A percentile compares a stretch with the other conserved stretches of the same genome.
Evolutionary conservation across 2,888 invertebrate species (phyloP).

Genomic region (Nowickia ferox): DNA sequence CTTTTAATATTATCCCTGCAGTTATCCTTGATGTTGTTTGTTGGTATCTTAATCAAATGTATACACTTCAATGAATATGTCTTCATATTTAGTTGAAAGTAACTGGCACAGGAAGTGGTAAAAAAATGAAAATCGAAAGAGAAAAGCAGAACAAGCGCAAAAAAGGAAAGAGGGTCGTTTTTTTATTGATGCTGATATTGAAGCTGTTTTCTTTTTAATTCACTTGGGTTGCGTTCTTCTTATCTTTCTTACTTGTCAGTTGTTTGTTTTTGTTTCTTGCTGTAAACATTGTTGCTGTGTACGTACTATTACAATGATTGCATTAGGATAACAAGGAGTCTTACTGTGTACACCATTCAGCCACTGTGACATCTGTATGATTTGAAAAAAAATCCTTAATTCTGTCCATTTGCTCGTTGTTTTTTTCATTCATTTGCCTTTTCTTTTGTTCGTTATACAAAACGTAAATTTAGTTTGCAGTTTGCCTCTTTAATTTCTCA

Average conservation of each 20-base stretch:
- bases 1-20: slow-evolving; percentile 48
- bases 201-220: slow-evolving; percentile 22
- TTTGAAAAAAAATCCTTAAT: slow-evolving; percentile 36
- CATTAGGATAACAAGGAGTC: slow-evolving; percentile 66
- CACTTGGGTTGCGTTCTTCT: slow-evolving; percentile 43
- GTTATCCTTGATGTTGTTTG: slow-evolving; percentile 52
- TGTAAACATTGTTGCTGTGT: slow-evolving; percentile 26
- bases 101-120: slow-evolving; percentile 31
- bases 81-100: slow-evolving; percentile 52
- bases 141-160: not conserved
- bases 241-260: slow-evolving; percentile 21
- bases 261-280: slow-evolving; percentile 10
- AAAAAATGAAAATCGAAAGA: not conserved
- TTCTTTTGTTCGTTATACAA: slow-evolving; percentile 55
- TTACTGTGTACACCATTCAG: slow-evolving; percentile 35
- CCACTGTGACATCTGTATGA: slow-evolving; percentile 56
- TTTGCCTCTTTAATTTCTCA: slow-evolving; percentile 57
- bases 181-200: slow-evolving; percentile 36
- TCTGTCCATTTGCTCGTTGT: slow-evolving; percentile 26
- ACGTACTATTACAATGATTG: slow-evolving; percentile 54
- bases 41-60: slow-evolving; percentile 66
- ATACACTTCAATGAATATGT: slow-evolving; percentile 68
- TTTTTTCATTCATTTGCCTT: slow-evolving; percentile 23
- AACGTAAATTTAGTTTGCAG: slow-evolving; percentile 67
- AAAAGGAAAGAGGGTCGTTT: not conserved